phyloP scores from a whole-genome alignment of 2,113 vertebrate genomes.

The Paralichthys olivaceus region DNA sequence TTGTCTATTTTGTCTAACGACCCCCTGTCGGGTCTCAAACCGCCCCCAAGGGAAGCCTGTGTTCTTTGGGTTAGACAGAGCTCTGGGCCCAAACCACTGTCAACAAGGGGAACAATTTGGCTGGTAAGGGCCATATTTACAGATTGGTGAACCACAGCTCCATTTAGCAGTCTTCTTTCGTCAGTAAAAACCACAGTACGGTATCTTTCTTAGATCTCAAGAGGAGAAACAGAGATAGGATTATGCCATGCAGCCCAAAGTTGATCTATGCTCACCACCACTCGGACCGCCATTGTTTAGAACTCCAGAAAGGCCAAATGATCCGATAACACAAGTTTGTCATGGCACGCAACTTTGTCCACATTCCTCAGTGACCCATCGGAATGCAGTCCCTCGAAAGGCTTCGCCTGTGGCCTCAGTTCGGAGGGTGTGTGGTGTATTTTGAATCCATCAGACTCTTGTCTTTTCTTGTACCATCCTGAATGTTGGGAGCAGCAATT shows the following conservation, averaged over 20 bases:
- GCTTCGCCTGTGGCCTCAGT: slow-evolving; percentile 77
- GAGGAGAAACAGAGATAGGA: slow-evolving; percentile 70
- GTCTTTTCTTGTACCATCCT: slow-evolving; percentile 58
- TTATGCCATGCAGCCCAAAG: slow-evolving; percentile 64
- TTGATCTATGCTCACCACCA: slow-evolving; percentile 59
- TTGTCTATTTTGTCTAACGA: slow-evolving; percentile 78
- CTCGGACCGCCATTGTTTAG: slow-evolving; percentile 75
- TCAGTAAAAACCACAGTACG: slow-evolving; percentile 74
- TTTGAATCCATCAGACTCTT: slow-evolving; percentile 55
- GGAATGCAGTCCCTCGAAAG: slow-evolving; percentile 75
- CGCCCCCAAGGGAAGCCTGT: slow-evolving; percentile 69
- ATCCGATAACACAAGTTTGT: slow-evolving; percentile 76
- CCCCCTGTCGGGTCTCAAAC: slow-evolving; percentile 71
- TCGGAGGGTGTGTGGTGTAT: slow-evolving; percentile 60
- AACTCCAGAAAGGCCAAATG: slow-evolving; percentile 56
- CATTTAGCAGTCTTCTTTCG: slow-evolving; percentile 79
- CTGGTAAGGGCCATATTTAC: slow-evolving; percentile 81
- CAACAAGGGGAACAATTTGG: slow-evolving; percentile 83
- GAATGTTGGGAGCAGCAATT: slow-evolving; percentile 54
- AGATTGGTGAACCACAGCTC: slow-evolving; percentile 80
- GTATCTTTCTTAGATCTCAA: slow-evolving; percentile 74
- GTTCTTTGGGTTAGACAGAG: slow-evolving; percentile 73
- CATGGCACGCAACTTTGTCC: slow-evolving; percentile 57
- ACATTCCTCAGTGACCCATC: slow-evolving; percentile 74
- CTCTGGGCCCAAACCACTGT: slow-evolving; percentile 79